Conservation (phyloP, 1,140 invertebrate genomes). For the Caenorhabditis brenneri region DNA sequence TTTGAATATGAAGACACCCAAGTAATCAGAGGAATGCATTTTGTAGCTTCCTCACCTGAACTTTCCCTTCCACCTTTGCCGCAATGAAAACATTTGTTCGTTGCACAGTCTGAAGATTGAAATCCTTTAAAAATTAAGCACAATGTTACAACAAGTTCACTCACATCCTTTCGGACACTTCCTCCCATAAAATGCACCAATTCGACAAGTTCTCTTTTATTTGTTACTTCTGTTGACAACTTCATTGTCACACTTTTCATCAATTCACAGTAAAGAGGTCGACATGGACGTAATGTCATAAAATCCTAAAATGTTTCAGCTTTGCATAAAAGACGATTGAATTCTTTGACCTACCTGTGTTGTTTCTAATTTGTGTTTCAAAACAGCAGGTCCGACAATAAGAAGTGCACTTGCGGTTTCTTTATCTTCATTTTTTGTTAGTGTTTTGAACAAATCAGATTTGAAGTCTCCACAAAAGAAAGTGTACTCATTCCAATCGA, state of each 20-base stretch:
- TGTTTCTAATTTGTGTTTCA: background rate
- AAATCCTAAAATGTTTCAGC: slow-evolving; percentile 74
- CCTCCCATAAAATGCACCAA: slow-evolving; percentile 92
- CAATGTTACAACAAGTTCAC: background rate
- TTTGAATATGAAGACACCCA: too few relatives aligned
- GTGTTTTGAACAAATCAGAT: background rate
- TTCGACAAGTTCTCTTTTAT: slow-evolving; percentile 76
- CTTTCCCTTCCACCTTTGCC: background rate
- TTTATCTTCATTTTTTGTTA: background rate
- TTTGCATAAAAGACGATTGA: background rate
- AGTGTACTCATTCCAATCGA: slow-evolving; percentile 15
- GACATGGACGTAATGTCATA: slow-evolving; percentile 77
- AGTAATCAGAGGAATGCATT: background rate
- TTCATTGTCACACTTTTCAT: slow-evolving; percentile 84
- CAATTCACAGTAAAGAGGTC: slow-evolving; percentile 84
- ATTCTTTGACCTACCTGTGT: slow-evolving; percentile 72
- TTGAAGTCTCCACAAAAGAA: slow-evolving; percentile 22
- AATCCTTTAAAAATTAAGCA: background rate
- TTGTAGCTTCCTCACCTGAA: background rate
- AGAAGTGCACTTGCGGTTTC: background rate
- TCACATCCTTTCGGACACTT: slow-evolving; percentile 77
- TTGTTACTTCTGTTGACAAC: slow-evolving; percentile 75
- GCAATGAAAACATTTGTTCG: slow-evolving; percentile 21
- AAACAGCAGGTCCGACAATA: background rate
- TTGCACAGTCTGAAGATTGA: background rate